Base-by-base conservation (phyloP, 2,113 vertebrate genomes). In the Odocoileus virginianus region DNA sequence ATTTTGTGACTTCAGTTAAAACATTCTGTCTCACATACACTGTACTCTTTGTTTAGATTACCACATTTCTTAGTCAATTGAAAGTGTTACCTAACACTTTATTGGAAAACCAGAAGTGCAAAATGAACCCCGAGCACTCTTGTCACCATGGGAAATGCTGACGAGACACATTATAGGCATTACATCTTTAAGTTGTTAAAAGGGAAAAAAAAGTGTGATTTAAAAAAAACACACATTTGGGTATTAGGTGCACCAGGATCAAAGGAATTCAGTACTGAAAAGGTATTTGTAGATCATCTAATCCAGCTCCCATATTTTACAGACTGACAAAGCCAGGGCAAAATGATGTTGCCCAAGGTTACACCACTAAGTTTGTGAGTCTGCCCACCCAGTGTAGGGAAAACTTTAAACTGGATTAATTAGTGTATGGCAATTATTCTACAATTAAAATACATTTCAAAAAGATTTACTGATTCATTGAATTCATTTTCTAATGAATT, bases 21-120 rank as follows among this genome's bases (percentile, higher is more conserved):
- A 91, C 4, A 19, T n/a, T 74, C 85, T 47, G 50, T 27, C 43
- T 95, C 45, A 27, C 60, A 11, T 19, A n/a, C 23, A 23, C 87
- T 74, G 36, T n/a, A 86, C 60, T 71, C 96, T 55, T 61, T 97
- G 98, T 98, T 98, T 97, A 95, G 95, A 93, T 93, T 97, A 25
- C 89, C 97, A 96, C 98, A 92, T 96, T 97, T 96, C 52, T 50
- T 97, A 96, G 95, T 87, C 96, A 96, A 98, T 95, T 94, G 93
- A 19, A 98, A 91, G 97, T 98, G 98, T 97, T 95, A 97, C 54
- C 97, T 97, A 84, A 97, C 96, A 97, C 97, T 91, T 96, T 43
- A 89, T 30, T 87, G 97, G 93, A 45, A 97, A 97, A 74, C 45
- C 89, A 97, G 97, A 98, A 91, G 98, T 98, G 98, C 71, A 94